A percentile compares a stretch with the other conserved stretches of the same genome.
Conservation (phyloP, 2,113 vertebrate genomes). For the Rostratula benghalensis region DNA sequence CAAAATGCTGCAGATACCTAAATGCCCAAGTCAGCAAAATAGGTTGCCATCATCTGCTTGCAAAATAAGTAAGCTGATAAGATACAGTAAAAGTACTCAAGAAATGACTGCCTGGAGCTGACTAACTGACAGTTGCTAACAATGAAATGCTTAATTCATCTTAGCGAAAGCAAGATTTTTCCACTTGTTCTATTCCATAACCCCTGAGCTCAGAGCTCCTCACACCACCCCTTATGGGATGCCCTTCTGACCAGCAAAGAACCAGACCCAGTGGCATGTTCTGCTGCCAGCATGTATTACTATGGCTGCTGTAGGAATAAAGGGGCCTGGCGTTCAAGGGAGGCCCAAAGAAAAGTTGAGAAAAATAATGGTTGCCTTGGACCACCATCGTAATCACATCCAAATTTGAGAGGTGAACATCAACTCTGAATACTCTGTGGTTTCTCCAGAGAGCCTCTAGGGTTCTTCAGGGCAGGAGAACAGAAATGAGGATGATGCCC, state of each 20-base stretch:
- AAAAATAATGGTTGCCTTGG: neutral
- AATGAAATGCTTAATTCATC: neutral
- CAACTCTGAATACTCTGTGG: neutral
- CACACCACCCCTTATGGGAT: neutral
- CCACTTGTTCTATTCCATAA: neutral
- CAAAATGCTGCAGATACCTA: neutral
- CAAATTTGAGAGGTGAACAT: neutral
- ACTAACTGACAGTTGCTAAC: neutral
- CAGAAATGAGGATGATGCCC: neutral
- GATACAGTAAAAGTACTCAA: neutral
- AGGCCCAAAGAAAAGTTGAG: neutral
- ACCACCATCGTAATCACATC: neutral
- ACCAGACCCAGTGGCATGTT: neutral
- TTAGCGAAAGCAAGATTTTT: neutral
- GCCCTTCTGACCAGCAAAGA: neutral
- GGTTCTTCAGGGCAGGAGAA: neutral
- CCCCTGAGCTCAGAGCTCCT: neutral
- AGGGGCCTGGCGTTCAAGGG: neutral
- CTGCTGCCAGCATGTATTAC: neutral
- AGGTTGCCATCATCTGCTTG: neutral
- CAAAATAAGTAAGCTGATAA: neutral
- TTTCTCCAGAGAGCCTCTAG: neutral
- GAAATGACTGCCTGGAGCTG: neutral
- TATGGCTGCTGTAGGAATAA: neutral
- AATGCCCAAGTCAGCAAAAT: neutral